Evolutionary conservation across 2,797 vertebrate genomes (phyloP), one percentile per base, ranked within the genome.

Genomic region (Enteromius fasciolatus): DNA sequence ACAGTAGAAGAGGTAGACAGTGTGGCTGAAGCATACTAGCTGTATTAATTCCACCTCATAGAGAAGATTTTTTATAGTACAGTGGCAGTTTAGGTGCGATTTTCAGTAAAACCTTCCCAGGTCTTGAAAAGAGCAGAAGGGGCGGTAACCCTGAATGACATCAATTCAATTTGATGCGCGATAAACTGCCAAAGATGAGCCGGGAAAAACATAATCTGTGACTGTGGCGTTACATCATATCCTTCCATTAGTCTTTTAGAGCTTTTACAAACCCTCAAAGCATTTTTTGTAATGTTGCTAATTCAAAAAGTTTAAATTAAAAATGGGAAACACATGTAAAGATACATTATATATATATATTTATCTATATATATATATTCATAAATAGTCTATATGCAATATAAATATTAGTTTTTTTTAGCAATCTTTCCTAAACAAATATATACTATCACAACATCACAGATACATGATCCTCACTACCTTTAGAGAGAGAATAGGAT

Each of bases 1-100:
- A 89, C 89, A 91, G 75, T 25, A 89, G 68, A 84, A 90, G 94
- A 95, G 93, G 94, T 94, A 94, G 94, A 92, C 59, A 52, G 91
- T 93, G 92, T 92, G 90, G 89, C 78, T 83, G 63, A 85, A 84
- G 82, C 39, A 15, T 78, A 72, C 17, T 33, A 75, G 48, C 54
- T 52, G 73, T 50, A 39, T 59, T 28, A 48, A 76, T 63, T 85
- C 76, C 69, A 83, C 78, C 66, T 76, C n/a, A 83, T 44, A 81
- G 48, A 76, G 23, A 52, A 44, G 14, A 41, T 25, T 50, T 69
- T 54, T 31, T 48, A 75, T 23, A 69, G 31, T 66, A 78, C 50
- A 85, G 64, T 54, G 17, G n/a, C 41, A 82, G 78, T 57, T 46
- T 72, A 67, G 67, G 57, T 76, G 39, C 72, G 2, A 23, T 69